These are phyloP conservation scores for Chaetogeoica ovagalla DNA, from an alignment of 2,888 invertebrate genomes.

Conservation along the genomic window DNA sequence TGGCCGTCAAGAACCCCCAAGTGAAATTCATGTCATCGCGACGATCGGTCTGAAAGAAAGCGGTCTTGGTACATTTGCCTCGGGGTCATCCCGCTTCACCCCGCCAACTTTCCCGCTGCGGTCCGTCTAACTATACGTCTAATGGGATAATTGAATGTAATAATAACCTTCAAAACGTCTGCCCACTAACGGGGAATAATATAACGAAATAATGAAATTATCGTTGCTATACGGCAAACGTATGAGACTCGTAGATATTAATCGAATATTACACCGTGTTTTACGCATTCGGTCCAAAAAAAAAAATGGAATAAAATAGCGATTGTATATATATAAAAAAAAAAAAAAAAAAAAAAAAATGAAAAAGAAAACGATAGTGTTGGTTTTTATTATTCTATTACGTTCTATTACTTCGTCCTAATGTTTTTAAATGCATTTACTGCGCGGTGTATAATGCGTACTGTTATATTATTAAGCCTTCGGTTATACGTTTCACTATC, in stretches of 20 bases:
- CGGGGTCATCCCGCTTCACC: slow-evolving; percentile 47
- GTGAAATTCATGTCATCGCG: slow-evolving; percentile 45
- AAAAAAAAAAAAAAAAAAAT: no score
- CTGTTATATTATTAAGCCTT: no score
- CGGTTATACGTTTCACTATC: no score
- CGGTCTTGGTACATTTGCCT: slow-evolving; percentile 43
- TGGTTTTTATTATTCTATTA: no score
- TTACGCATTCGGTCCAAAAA: not conserved
- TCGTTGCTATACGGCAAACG: not conserved
- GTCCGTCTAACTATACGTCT: not conserved
- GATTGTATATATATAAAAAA: no score
- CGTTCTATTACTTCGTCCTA: no score
- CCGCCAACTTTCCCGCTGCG: slow-evolving; percentile 43
- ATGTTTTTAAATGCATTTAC: no score
- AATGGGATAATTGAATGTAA: slow-evolving; percentile 48
- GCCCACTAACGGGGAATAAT: slow-evolving; percentile 25
- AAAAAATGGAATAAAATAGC: no score
- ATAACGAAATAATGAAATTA: slow-evolving; percentile 20
- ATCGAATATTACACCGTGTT: not conserved
- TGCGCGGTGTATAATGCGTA: no score
- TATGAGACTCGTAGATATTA: not conserved
- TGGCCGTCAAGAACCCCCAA: slow-evolving; percentile 33
- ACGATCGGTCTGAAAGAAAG: slow-evolving; percentile 44
- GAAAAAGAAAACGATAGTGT: no score
- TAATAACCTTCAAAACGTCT: slow-evolving; percentile 44